Base-by-base conservation (phyloP, 1,140 invertebrate genomes). In the Notospermus geniculatus region DNA sequence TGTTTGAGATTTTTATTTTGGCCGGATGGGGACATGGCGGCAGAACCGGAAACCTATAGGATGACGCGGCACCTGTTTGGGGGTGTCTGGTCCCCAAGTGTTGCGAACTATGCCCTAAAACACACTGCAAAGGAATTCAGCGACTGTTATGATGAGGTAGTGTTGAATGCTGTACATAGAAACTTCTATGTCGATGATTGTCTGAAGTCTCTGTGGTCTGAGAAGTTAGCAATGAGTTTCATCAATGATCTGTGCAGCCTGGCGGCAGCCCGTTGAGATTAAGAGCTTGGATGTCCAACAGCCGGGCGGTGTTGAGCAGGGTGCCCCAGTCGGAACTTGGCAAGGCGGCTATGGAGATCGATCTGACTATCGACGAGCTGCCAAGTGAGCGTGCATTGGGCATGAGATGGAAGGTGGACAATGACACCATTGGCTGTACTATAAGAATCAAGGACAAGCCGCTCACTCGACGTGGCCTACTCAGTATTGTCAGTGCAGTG, bases 161-260 rank as follows among this genome's bases (percentile, higher is more conserved):
- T 60, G 1, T 9, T 32, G 30, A 39, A 65, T 7, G 58, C 59
- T 1, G 39, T 64, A 5, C 17, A 46, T 15, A 54, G 50, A n/a
- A 57, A 65, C 43, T 65, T 67, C 39, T 65, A 67, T 52, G 52
- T 67, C 0, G 62, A 67, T 57, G 62, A 67, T 43, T 57, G 59
- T 28, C 25, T 67, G 45, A 64, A 59, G 30, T 60, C 52, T 19
- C 11, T 27, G 11, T 50, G 22, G 29, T 15, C n/a, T 36, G 19
- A 39, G 22, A 29, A 57, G 17, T 55, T 22, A 36, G 28, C 22
- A n/a, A n/a, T n/a, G n/a, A n/a, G n/a, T n/a, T n/a, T n/a, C n/a
- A n/a, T n/a, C 57, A 62, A 25, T 39, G 62, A 27, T 39, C 32
- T 27, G 5, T n/a, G 27, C 2, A 63, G 0, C 23, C 55, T 19